phyloP scores from a whole-genome alignment of 2,888 invertebrate genomes.

The Pharmacophagus antenor region DNA sequence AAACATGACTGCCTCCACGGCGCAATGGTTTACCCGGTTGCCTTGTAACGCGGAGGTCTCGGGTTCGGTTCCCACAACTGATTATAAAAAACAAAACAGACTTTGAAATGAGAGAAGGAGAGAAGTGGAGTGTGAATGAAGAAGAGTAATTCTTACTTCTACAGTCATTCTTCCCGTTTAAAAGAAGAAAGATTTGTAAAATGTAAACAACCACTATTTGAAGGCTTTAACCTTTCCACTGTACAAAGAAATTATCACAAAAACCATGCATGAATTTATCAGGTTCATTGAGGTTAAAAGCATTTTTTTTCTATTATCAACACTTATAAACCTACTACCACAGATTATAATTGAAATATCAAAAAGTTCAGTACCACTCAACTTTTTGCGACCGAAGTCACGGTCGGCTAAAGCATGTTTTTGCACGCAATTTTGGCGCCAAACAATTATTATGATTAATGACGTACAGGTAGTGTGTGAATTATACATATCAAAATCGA shows the following conservation, averaged over 20 bases:
- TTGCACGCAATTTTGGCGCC: constrained; percentile 77
- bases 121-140: too few species aligned
- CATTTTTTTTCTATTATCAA: constrained; percentile 16
- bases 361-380: constrained; percentile 25
- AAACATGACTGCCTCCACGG: too few species aligned
- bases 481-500: constrained; percentile 29
- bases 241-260: constrained; percentile 4
- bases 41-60: too few species aligned
- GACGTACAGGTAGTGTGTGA: constrained; percentile 36
- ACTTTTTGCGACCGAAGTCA: constrained; percentile 62
- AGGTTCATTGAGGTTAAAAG: constrained; percentile 23
- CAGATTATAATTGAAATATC: constrained; percentile 19
- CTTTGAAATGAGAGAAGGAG: too few species aligned
- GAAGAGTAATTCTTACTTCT: too few species aligned
- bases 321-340: constrained; percentile 13
- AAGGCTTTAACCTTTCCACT: constrained; percentile 4
- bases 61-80: too few species aligned
- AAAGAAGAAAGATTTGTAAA: too few species aligned
- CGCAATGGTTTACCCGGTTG: too few species aligned
- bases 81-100: too few species aligned
- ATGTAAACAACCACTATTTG: neutral
- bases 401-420: constrained; percentile 70
- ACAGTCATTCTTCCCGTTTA: too few species aligned
- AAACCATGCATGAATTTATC: neutral
- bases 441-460: constrained; percentile 55